Base-by-base conservation (phyloP, 2,888 invertebrate genomes). In the Tipula helvola region DNA sequence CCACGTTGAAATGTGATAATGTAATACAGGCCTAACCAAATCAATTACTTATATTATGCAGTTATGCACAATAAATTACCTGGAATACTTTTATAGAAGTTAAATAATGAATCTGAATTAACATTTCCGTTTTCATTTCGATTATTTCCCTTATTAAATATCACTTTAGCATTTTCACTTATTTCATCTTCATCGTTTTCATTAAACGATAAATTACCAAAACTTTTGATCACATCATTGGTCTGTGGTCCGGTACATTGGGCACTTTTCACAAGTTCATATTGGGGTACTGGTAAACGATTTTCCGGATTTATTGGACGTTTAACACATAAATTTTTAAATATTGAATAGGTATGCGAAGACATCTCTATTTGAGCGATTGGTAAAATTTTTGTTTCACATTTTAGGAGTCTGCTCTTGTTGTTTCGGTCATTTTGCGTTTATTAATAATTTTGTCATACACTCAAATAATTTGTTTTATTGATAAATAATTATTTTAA, bases 41-140 rank as follows among this genome's bases (percentile, higher is more conserved):
- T 42, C 41, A 86, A 57, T 44, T 44, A n/a, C 47, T 18, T 36
- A 41, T 28, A 13, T 85, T 87, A 12, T 84, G 36, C 2, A 39
- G n/a, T n/a, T 39, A 39, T 5, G 7, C 1, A 44, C 44, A 44
- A 44, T 44, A 12, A 57, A 83, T 88, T 88, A 91, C 91, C 91
- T 88, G 96, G 96, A 89, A 96, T 96, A 89, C 95, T 96, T 86
- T 94, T 94, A 88, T 95, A 94, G 90, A 96, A 96, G 87, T 96
- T 94, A 87, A 95, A 93, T 88, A 96, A 92, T 86, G 94, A 94
- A 85, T 93, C 91, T 57, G 93, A 92, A 86, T 93, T 93, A 87
- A 57, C 36, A 86, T 47, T 71, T 83, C 85, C 85, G 84, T 1
- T 36, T 36, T 57, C 86, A 42, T 36, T 86, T 13, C 44, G 85